A percentile compares a stretch with the other conserved stretches of the same genome.
phyloP scores from a whole-genome alignment of 2,888 invertebrate species.

The Synanthedon vespiformis region DNA sequence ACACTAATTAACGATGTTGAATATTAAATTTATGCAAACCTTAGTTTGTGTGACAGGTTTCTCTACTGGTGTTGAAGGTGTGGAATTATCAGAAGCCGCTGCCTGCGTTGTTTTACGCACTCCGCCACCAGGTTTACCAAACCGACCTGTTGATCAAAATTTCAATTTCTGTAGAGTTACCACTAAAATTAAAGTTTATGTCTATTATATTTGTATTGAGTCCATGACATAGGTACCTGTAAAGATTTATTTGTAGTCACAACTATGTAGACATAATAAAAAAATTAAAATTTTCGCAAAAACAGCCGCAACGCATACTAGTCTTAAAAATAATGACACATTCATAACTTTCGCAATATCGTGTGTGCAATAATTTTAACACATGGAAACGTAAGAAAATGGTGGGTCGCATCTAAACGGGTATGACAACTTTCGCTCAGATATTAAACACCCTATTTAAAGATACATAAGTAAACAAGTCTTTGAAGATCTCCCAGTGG shows the following conservation, averaged over 20 bases:
- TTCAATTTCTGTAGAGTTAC: no score
- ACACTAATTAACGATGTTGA: background rate
- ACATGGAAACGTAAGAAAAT: background rate
- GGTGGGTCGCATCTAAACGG: slow-evolving; percentile 3
- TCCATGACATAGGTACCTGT: no score
- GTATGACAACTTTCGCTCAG: slow-evolving; percentile 10
- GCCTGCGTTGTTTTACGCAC: slow-evolving; percentile 45
- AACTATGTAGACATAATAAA: no score
- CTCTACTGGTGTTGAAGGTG: slow-evolving; percentile 27
- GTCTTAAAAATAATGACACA: no score
- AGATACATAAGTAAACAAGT: background rate
- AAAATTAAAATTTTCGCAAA: no score
- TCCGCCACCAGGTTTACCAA: slow-evolving; percentile 47
- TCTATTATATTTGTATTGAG: no score
- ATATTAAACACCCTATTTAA: background rate
- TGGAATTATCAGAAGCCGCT: slow-evolving; percentile 28
- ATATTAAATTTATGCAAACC: slow-evolving; percentile 26
- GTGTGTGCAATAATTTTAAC: background rate
- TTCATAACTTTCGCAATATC: no score
- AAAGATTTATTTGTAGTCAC: no score
- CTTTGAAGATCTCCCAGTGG: background rate
- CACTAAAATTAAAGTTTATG: no score
- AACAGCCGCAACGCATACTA: no score
- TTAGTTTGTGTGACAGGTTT: slow-evolving; percentile 43
- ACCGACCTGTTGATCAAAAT: slow-evolving; percentile 48